Conservation (phyloP, 1,140 invertebrate species). For the Aradophagus sp. region DNA sequence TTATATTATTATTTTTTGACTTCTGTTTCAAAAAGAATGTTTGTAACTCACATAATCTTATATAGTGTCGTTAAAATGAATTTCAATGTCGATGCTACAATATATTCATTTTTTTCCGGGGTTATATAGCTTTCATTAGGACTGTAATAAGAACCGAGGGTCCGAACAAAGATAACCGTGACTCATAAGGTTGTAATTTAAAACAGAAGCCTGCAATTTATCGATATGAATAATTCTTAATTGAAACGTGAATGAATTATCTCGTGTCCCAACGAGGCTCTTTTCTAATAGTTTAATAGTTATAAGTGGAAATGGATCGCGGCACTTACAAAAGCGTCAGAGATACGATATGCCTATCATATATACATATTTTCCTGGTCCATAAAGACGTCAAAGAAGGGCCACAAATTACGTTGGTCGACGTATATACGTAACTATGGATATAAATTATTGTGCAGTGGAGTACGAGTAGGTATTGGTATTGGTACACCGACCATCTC, state of each 20-base stretch:
- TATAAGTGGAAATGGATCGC: slow-evolving; percentile 43
- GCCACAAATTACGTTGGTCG: slow-evolving; percentile 60
- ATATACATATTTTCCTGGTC: slow-evolving; percentile 56
- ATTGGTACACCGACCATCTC: slow-evolving; percentile 32
- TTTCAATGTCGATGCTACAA: too few relatives aligned
- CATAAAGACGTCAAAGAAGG: slow-evolving; percentile 64
- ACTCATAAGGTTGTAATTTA: background rate
- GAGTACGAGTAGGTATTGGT: slow-evolving; percentile 48
- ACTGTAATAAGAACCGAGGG: too few relatives aligned
- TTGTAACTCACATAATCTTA: too few relatives aligned
- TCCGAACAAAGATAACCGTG: too few relatives aligned
- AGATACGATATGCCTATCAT: slow-evolving; percentile 48
- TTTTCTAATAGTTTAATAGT: slow-evolving; percentile 22
- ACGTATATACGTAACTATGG: slow-evolving; percentile 51
- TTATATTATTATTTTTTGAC: too few relatives aligned
- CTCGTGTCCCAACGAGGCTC: background rate
- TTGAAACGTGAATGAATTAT: slow-evolving; percentile 16
- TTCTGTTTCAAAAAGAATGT: too few relatives aligned
- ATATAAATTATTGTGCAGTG: slow-evolving; percentile 62
- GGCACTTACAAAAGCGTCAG: slow-evolving; percentile 38
- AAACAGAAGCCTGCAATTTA: slow-evolving; percentile 1
- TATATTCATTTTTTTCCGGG: too few relatives aligned
- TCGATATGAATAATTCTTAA: slow-evolving; percentile 11
- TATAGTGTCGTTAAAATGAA: too few relatives aligned
- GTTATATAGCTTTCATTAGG: too few relatives aligned